A percentile compares a stretch with the other conserved stretches of the same genome.
Evolutionary conservation across 2,888 invertebrate genomes (phyloP).

Genomic region (Archips crataeganus): DNA sequence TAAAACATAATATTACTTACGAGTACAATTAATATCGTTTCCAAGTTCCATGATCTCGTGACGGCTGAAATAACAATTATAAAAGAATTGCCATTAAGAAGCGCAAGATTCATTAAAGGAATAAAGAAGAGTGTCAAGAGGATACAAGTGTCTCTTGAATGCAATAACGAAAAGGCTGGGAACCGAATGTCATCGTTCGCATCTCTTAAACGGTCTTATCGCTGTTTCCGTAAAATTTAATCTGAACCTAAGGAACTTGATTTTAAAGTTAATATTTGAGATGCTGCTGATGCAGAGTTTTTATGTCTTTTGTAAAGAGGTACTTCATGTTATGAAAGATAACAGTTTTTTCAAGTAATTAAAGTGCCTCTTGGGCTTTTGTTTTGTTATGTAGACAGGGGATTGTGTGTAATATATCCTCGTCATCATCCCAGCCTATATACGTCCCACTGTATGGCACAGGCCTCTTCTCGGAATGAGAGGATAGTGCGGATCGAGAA

Average conservation of each 20-base stretch:
- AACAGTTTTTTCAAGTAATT: slow-evolving; percentile 5
- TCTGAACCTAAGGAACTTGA: neutral
- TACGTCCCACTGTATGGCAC: too few relatives aligned
- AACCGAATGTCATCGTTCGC: neutral
- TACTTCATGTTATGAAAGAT: neutral
- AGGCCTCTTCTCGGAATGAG: too few relatives aligned
- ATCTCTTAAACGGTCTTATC: neutral
- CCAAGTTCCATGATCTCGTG: too few relatives aligned
- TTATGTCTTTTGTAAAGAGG: neutral
- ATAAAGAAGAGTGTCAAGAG: slow-evolving; percentile 14
- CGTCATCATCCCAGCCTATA: too few relatives aligned
- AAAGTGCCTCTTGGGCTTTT: neutral
- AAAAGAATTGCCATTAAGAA: neutral
- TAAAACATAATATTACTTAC: too few relatives aligned
- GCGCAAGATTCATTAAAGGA: neutral
- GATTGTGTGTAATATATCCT: too few relatives aligned
- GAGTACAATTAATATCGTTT: too few relatives aligned
- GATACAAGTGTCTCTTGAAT: slow-evolving; percentile 6
- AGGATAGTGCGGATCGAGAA: too few relatives aligned
- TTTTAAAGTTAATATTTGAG: neutral
- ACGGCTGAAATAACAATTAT: neutral
- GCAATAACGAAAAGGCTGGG: slow-evolving; percentile 15
- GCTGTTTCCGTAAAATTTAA: neutral
- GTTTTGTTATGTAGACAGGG: neutral
- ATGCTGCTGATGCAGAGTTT: too few relatives aligned